Conservation (phyloP, 2,888 invertebrate species). For the Diarsia mendica region DNA sequence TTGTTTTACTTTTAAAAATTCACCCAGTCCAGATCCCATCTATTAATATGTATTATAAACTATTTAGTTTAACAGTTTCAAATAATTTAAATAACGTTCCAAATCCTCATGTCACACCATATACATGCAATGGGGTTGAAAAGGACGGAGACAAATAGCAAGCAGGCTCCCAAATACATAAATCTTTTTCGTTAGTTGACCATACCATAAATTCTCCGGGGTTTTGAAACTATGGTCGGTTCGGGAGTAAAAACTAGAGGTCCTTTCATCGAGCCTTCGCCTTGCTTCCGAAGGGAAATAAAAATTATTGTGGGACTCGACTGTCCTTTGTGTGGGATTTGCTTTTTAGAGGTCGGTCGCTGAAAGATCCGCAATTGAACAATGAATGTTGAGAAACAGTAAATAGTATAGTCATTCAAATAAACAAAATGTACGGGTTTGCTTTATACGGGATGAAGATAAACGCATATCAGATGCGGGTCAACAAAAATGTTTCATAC, state of each 20-base stretch:
- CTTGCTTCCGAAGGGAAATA: constrained; percentile 25
- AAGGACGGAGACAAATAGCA: neutral
- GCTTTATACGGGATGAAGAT: neutral
- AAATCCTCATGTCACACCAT: constrained; percentile 2
- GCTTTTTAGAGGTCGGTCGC: neutral
- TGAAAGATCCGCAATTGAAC: neutral
- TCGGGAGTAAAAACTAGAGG: constrained; percentile 44
- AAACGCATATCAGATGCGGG: neutral
- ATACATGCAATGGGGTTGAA: constrained; percentile 1
- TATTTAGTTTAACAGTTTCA: neutral
- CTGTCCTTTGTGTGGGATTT: neutral
- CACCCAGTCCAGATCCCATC: neutral
- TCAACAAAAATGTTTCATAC: neutral
- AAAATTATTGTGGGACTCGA: constrained; percentile 17
- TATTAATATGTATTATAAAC: neutral
- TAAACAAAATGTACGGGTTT: neutral
- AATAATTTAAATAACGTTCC: neutral
- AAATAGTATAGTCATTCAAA: neutral
- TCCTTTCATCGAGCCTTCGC: constrained; percentile 20
- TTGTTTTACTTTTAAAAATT: neutral
- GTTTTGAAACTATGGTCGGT: constrained; percentile 29
- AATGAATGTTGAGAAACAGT: neutral
- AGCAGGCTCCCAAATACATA: constrained; percentile 36
- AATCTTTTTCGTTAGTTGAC: constrained; percentile 45
- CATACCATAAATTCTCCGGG: constrained; percentile 41